phyloP scores from a whole-genome alignment of 2,797 vertebrate genomes.

The Geotrypetes seraphini region DNA sequence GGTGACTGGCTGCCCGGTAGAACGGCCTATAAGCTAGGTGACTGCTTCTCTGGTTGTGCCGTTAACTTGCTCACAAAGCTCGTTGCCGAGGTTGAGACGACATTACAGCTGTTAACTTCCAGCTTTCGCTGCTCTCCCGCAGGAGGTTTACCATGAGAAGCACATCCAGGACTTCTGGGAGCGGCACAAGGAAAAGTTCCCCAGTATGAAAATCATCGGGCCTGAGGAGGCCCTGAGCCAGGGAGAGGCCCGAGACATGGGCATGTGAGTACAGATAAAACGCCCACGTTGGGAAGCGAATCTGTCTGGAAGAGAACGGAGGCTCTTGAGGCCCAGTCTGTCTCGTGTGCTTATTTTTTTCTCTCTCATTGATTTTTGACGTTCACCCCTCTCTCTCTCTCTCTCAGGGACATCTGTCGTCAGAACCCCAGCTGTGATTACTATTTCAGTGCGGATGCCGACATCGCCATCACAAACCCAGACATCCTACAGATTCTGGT shows the following conservation, averaged over 20 bases:
- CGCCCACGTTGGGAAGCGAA: too few species aligned
- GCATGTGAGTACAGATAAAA: slow-evolving; percentile 65
- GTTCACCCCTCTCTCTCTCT: background rate
- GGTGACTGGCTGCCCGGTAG: too few species aligned
- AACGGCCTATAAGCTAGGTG: too few species aligned
- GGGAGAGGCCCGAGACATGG: slow-evolving; percentile 69
- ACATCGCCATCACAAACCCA: slow-evolving; percentile 62
- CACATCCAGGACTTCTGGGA: slow-evolving; percentile 68
- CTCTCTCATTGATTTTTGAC: background rate
- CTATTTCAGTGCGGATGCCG: slow-evolving; percentile 76
- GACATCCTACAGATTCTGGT: slow-evolving; percentile 68
- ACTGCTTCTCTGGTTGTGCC: too few species aligned
- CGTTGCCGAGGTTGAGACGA: too few species aligned
- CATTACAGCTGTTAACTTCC: too few species aligned
- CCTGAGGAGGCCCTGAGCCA: slow-evolving; percentile 72
- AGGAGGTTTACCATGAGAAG: slow-evolving; percentile 77
- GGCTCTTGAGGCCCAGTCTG: too few species aligned
- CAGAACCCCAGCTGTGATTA: slow-evolving; percentile 65
- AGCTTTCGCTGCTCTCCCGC: background rate
- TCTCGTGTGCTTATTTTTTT: background rate
- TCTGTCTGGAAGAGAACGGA: too few species aligned
- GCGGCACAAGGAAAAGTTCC: slow-evolving; percentile 50
- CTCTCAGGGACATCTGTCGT: slow-evolving; percentile 61
- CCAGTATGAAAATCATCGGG: slow-evolving; percentile 53
- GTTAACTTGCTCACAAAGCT: too few species aligned